These are phyloP conservation scores for Serinus canaria DNA, from an alignment of 2,113 vertebrate genomes.

Conservation along the genomic window DNA sequence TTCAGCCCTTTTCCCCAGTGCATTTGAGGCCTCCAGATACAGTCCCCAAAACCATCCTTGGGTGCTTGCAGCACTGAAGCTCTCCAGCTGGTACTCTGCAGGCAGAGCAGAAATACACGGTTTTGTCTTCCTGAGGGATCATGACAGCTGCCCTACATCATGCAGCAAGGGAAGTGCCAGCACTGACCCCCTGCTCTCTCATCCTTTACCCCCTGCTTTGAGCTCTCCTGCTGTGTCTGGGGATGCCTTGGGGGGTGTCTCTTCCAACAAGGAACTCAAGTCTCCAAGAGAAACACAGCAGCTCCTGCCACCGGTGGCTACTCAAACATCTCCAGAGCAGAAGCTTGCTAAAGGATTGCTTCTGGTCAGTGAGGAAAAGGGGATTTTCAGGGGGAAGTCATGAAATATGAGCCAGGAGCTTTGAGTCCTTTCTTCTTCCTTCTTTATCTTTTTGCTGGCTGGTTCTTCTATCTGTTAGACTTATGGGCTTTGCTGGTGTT, in stretches of 20 bases:
- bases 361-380: not conserved
- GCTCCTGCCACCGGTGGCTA: not conserved
- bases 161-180: not conserved
- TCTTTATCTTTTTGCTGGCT: not conserved
- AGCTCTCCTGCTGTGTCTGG: not conserved
- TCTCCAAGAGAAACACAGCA: not conserved
- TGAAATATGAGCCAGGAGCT: not conserved
- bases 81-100: not conserved
- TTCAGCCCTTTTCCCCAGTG: not conserved
- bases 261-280: not conserved
- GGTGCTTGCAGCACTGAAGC: not conserved
- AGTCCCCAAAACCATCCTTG: not conserved
- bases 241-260: not conserved
- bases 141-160: not conserved
- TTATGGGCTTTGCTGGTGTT: not conserved
- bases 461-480: not conserved
- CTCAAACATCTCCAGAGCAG: not conserved
- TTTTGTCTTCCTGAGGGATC: not conserved
- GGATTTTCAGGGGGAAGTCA: not conserved
- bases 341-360: not conserved
- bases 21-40: not conserved
- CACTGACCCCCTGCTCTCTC: not conserved
- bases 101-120: accelerated
- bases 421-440: not conserved
- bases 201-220: not conserved